phyloP scores from a whole-genome alignment of 1,140 invertebrate genomes.

The Diachasma alloeum region DNA sequence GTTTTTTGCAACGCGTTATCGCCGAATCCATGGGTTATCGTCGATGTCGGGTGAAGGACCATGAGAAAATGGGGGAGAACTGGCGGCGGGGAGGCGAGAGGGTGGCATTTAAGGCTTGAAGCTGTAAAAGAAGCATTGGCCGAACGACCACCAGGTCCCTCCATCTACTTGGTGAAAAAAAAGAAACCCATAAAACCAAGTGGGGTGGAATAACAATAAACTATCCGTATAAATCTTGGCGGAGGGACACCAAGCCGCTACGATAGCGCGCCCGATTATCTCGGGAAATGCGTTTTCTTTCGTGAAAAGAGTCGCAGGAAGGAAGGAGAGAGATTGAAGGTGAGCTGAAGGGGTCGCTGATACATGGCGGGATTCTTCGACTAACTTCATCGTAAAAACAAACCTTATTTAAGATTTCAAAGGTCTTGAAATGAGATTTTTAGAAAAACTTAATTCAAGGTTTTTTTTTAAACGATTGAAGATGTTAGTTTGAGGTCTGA shows the following conservation, averaged over 20 bases:
- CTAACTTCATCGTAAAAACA: too few relatives aligned
- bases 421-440: too few relatives aligned
- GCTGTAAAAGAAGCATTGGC: constrained; percentile 44
- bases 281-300: constrained; percentile 57
- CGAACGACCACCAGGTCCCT: constrained; percentile 36
- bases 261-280: constrained; percentile 60
- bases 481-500: too few relatives aligned
- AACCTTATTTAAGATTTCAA: too few relatives aligned
- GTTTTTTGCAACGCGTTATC: constrained; percentile 34
- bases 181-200: constrained; percentile 57
- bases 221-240: constrained; percentile 59
- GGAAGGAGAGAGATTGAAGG: constrained; percentile 30
- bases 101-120: constrained; percentile 47
- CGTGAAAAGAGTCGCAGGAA: constrained; percentile 33
- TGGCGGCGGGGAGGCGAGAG: constrained; percentile 11
- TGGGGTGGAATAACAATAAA: constrained; percentile 62
- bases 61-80: neutral
- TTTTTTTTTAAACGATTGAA: too few relatives aligned
- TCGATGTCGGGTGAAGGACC: neutral
- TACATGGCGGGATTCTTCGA: too few relatives aligned
- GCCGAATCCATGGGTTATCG: constrained; percentile 6
- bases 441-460: neutral
- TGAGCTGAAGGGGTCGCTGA: constrained; percentile 22
- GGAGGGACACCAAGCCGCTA: constrained; percentile 45
- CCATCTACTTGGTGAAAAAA: constrained; percentile 39